Base-by-base conservation (phyloP, 2,113 vertebrate species). In the Microtus ochrogaster region DNA sequence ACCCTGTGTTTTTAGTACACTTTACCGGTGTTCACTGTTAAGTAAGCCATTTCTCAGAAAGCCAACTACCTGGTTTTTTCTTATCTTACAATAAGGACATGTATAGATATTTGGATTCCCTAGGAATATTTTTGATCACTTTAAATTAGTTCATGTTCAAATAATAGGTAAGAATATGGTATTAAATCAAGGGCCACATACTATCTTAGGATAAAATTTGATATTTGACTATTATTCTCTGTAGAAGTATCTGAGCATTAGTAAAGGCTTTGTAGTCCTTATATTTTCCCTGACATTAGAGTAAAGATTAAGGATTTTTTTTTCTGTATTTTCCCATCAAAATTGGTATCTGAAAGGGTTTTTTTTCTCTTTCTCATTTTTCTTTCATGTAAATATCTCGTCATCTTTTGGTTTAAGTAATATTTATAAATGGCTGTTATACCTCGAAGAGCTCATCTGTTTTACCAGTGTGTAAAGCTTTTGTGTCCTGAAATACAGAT, bases 401-500 rank as follows among this genome's bases (percentile, higher is more conserved):
- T 90, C 49, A 92, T 8, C 33, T 96, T 44, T 24, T 95, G 47
- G 36, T 94, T 86, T 66, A 84, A 87, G 22, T 91, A 95, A 81
- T 55, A 49, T 24, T 74, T 24, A 1, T 78, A 96, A 83, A 74
- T 92, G 73, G 14, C 22, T 61, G 0, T 83, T 13, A 95, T 30
- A 77, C 13, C 65, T 22, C 68, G 24, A 33, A 12, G 14, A 94
- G 2, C 17, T n/a, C 16, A 92, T 1, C 14, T 97, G 0, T 95
- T 95, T 95, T 77, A 58, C 65, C 19, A 86, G 11, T 94, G 89
- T 58, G 41, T 68, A 78, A 78, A 92, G 52, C 92, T 94, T 96
- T 79, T 79, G 24, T 95, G 44, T 92, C 33, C 94, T 92, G 5
- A 82, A 94, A 88, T 93, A 77, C 0, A 93, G 44, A 52, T 85